A percentile compares a stretch with the other conserved stretches of the same genome.
phyloP scores from a whole-genome alignment of 1,140 invertebrate genomes.

The Formica exsecta region DNA sequence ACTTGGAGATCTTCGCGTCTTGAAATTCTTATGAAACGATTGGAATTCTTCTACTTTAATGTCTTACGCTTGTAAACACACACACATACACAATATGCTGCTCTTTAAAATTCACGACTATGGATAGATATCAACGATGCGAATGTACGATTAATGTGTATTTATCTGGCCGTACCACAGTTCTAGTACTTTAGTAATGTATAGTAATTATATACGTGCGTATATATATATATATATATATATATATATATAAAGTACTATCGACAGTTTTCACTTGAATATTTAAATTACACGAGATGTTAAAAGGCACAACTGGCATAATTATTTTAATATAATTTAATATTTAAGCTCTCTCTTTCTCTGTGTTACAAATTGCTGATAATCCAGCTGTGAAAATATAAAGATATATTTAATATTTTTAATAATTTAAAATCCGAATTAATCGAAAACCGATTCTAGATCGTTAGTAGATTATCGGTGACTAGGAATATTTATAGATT shows the following conservation, averaged over 20 bases:
- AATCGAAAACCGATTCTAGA: not conserved
- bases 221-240: not conserved
- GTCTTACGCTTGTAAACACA: too few relatives aligned
- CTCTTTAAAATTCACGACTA: constrained; percentile 15
- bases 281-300: not conserved
- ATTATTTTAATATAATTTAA: constrained; percentile 2
- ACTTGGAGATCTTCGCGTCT: not conserved
- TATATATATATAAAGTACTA: not conserved
- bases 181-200: not conserved
- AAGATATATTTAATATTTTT: not conserved
- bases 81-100: not conserved
- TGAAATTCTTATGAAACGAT: not conserved
- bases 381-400: not conserved
- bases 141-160: not conserved
- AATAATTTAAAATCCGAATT: not conserved
- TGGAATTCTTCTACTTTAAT: not conserved
- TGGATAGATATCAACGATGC: not conserved
- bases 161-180: not conserved
- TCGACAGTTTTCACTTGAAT: not conserved
- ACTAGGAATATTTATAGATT: not conserved
- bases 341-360: not conserved
- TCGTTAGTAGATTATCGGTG: not conserved
- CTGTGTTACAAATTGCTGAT: too few relatives aligned
- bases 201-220: not conserved
- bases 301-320: constrained; percentile 37